Evolutionary conservation across 2,113 vertebrate species (phyloP), one percentile per base, ranked within the genome.

Genomic region (Dascyllus trimaculatus): DNA sequence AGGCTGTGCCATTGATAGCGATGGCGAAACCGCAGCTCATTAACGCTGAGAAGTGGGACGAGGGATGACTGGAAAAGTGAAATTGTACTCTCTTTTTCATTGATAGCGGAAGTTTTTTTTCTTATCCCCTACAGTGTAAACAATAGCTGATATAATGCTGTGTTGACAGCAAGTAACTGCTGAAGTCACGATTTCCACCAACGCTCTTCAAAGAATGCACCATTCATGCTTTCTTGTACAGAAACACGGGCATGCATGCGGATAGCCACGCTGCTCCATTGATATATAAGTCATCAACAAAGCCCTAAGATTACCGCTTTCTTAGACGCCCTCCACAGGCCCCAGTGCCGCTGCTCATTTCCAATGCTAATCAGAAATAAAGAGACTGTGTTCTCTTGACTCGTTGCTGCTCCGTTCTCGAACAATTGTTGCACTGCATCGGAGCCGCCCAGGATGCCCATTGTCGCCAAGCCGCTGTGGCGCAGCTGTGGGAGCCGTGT

Each of bases 21-120:
- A 52, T 26, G 73, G 75, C 21, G 68, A 79, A 88, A 81, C 76
- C 46, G 15, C 84, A 71, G 78, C 78, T 91, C 82, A 82, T 91
- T 90, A 91, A 84, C 86, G 48, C 60, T 1, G 68, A 72, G 68
- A 86, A 73, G 78, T 70, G 67, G 86, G 73, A 82, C 63, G 46
- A 78, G 65, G 56, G 57, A 51, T 84, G 75, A 87, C 75, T 69
- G 70, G 81, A 68, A 86, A 73, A 67, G 57, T 35, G 52, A 81
- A 79, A 82, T 45, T 29, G 2, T 21, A 45, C 40, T 61, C 56
- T 61, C 26, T n/a, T 54, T 81, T 74, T 65, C 19, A 32, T 66
- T 75, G 24, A 61, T 26, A 24, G 40, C n/a, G 21, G 1, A 24
- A 65, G 71, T 63, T 78, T 70, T 63, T 87, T 85, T 70, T 63